These are phyloP conservation scores for Eupithecia subumbrata DNA, from an alignment of 2,888 invertebrate species.

Conservation along the genomic window DNA sequence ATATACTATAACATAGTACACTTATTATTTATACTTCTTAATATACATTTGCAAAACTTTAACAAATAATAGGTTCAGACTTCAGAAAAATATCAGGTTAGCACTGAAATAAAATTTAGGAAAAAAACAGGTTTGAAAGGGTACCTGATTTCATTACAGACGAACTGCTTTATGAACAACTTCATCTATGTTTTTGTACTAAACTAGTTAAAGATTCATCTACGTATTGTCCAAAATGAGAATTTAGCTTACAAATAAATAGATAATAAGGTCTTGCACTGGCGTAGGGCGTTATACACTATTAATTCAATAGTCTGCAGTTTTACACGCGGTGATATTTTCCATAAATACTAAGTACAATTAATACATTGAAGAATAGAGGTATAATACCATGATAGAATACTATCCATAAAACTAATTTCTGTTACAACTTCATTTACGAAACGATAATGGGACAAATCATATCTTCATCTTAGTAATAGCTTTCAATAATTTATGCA, in stretches of 20 bases:
- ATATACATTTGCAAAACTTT: neutral
- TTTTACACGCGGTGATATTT: conserved; percentile 25
- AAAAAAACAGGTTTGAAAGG: conserved; percentile 1
- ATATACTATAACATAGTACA: neutral
- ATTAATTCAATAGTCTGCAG: conserved; percentile 27
- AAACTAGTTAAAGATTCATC: conserved; percentile 71
- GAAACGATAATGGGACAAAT: neutral
- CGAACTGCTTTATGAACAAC: conserved; percentile 60
- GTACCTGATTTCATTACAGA: conserved; percentile 54
- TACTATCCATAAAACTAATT: neutral
- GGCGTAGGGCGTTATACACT: conserved; percentile 44
- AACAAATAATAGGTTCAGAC: neutral
- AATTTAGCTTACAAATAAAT: conserved; percentile 56
- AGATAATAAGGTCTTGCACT: conserved; percentile 55
- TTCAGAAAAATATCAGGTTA: neutral
- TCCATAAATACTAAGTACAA: conserved; percentile 35
- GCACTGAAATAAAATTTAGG: neutral
- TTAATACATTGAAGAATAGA: conserved; percentile 33
- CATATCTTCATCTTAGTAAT: neutral
- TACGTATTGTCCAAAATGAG: conserved; percentile 66
- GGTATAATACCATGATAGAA: conserved; percentile 14
- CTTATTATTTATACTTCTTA: too few relatives aligned
- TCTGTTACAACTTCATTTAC: conserved; percentile 4
- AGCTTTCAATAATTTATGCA: neutral
- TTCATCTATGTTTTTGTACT: conserved; percentile 65